Evolutionary conservation across 2,797 vertebrate genomes (phyloP).

Genomic region (Lepilemur septentrionalis): DNA sequence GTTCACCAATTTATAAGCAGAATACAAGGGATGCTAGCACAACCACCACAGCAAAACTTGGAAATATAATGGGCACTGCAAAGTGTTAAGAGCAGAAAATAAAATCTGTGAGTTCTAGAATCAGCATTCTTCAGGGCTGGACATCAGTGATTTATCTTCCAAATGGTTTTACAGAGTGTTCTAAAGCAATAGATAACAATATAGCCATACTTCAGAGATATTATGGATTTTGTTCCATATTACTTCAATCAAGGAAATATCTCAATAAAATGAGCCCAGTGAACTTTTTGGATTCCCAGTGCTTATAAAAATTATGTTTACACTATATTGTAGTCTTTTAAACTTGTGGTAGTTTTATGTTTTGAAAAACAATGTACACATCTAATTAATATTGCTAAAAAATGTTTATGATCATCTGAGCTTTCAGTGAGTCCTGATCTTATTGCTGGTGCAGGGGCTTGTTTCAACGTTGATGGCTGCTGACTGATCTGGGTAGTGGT

Average conservation of each 20-base stretch:
- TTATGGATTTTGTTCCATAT: not conserved
- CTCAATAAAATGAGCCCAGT: not conserved
- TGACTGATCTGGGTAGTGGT: not conserved
- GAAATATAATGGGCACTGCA: not conserved
- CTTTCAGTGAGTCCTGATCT: not conserved
- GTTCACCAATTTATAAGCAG: not conserved
- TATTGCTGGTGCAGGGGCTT: not conserved
- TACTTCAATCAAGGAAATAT: not conserved
- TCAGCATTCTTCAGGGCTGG: not conserved
- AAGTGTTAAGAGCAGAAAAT: not conserved
- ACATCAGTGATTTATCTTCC: not conserved
- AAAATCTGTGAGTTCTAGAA: not conserved
- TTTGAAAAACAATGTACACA: not conserved
- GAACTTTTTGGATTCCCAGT: not conserved
- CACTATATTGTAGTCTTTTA: not conserved
- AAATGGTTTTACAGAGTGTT: not conserved
- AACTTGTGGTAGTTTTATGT: not conserved
- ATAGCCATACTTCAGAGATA: not conserved
- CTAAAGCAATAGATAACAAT: not conserved
- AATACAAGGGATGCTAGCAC: conserved; percentile 1
- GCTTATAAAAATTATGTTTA: not conserved
- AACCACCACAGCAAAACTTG: not conserved
- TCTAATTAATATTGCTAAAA: not conserved
- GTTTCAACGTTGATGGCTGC: not conserved
- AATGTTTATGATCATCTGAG: not conserved